Evolutionary conservation across 2,888 invertebrate species (phyloP).

Genomic region (Diarsia mendica): DNA sequence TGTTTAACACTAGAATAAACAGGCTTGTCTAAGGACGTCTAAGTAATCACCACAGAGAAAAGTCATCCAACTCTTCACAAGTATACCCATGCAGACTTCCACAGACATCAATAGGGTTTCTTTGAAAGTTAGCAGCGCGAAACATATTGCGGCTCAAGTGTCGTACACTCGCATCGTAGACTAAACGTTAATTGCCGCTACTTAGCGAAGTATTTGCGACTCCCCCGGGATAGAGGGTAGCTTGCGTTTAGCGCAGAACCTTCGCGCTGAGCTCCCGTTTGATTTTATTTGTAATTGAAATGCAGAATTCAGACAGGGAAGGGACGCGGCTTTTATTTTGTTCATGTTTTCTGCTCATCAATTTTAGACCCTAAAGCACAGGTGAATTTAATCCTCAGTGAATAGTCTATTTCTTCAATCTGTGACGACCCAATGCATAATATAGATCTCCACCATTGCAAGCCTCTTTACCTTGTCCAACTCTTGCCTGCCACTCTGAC

Average conservation of each 20-base stretch:
- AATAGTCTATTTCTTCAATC: not conserved
- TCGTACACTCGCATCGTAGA: conserved; percentile 48
- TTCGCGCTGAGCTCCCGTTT: conserved; percentile 21
- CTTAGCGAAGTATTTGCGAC: conserved; percentile 57
- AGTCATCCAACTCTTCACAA: not conserved
- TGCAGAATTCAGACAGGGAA: conserved; percentile 9
- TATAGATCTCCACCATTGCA: not conserved
- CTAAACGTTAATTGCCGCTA: conserved; percentile 60
- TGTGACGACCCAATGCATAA: not conserved
- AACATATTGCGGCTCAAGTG: conserved; percentile 46
- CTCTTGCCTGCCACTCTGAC: not conserved
- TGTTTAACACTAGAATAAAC: not conserved
- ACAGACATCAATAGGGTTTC: conserved; percentile 43
- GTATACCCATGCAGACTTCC: conserved; percentile 6
- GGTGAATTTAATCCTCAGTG: not conserved
- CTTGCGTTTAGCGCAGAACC: conserved; percentile 27
- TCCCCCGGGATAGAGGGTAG: conserved; percentile 42
- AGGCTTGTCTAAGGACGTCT: not conserved
- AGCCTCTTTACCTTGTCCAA: not conserved
- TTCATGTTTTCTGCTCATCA: not conserved
- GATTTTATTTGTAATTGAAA: conserved; percentile 41
- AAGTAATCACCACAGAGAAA: not conserved
- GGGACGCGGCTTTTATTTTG: not conserved
- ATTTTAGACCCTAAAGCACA: not conserved
- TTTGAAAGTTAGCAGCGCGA: conserved; percentile 46